Evolutionary conservation across 2,888 invertebrate species (phyloP).

Genomic region (Rhabditoides inermis): DNA sequence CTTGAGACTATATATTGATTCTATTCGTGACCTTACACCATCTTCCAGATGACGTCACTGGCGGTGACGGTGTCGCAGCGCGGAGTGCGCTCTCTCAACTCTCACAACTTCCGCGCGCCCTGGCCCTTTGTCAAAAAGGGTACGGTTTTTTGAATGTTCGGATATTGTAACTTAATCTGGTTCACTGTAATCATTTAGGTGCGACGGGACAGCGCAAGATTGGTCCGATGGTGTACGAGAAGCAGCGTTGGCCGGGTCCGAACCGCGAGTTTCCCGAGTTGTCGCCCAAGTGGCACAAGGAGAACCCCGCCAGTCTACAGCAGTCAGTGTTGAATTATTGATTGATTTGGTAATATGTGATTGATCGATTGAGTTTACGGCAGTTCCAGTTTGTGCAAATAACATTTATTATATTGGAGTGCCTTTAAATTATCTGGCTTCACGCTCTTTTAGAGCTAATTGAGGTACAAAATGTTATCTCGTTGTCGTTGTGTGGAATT

Average conservation of each 20-base stretch:
- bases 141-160: too few relatives aligned
- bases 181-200: constrained; percentile 12
- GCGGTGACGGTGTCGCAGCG: constrained; percentile 7
- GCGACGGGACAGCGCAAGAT: constrained; percentile 42
- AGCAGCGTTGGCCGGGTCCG: constrained; percentile 43
- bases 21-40: too few relatives aligned
- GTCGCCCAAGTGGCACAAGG: constrained; percentile 41
- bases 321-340: too few relatives aligned
- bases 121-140: constrained; percentile 50
- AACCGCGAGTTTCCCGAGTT: constrained; percentile 48
- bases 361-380: too few relatives aligned
- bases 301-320: constrained; percentile 35
- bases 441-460: too few relatives aligned
- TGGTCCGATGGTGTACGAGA: constrained; percentile 39
- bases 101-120: constrained; percentile 37
- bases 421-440: too few relatives aligned
- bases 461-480: too few relatives aligned
- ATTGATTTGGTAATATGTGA: too few relatives aligned
- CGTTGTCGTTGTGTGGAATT: too few relatives aligned
- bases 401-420: too few relatives aligned
- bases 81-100: constrained; percentile 38
- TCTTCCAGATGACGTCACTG: background rate
- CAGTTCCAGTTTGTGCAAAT: too few relatives aligned
- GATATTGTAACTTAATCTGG: background rate
- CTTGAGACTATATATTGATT: too few relatives aligned